A percentile compares a stretch with the other conserved stretches of the same genome.
Evolutionary conservation across 2,888 invertebrate genomes (phyloP).

Genomic region (Spodoptera picta): DNA sequence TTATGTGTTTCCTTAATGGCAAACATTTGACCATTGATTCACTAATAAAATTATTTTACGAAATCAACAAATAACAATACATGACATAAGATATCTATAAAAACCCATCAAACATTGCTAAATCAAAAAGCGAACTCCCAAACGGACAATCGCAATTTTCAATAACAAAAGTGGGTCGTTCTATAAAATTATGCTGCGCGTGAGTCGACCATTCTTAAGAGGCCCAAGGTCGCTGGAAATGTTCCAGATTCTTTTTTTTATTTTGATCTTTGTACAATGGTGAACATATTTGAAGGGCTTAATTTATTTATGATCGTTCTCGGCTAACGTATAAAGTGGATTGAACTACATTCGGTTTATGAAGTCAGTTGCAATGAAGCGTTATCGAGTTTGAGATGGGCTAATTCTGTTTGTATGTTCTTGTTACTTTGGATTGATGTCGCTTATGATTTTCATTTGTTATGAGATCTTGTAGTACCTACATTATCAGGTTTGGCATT

Average conservation of each 20-base stretch:
- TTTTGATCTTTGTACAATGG: conserved; percentile 62
- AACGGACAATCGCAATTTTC: conserved; percentile 64
- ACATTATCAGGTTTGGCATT: background rate
- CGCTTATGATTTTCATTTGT: background rate
- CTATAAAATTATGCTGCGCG: conserved; percentile 78
- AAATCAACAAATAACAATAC: conserved; percentile 40
- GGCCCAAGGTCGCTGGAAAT: conserved; percentile 86
- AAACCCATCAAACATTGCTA: conserved; percentile 50
- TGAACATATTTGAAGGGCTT: conserved; percentile 64
- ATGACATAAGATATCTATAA: conserved; percentile 50
- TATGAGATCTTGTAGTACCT: too few relatives aligned
- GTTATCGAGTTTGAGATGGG: conserved; percentile 5
- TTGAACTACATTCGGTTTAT: conserved; percentile 44
- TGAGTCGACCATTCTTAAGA: conserved; percentile 77
- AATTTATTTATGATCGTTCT: conserved; percentile 56
- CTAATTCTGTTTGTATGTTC: conserved; percentile 5
- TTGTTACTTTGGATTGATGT: background rate
- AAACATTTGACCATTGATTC: conserved; percentile 29
- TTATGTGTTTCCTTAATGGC: conserved; percentile 9
- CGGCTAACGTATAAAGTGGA: conserved; percentile 42
- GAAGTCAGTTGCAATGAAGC: conserved; percentile 26
- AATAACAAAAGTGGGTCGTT: conserved; percentile 78
- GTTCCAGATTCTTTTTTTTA: conserved; percentile 77
- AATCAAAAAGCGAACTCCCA: conserved; percentile 31
- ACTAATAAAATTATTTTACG: conserved; percentile 34